These are phyloP conservation scores for fruit fly (Drosophila melanogaster) DNA, from an alignment of 1,140 invertebrate species.

Conservation along the genomic window DNA sequence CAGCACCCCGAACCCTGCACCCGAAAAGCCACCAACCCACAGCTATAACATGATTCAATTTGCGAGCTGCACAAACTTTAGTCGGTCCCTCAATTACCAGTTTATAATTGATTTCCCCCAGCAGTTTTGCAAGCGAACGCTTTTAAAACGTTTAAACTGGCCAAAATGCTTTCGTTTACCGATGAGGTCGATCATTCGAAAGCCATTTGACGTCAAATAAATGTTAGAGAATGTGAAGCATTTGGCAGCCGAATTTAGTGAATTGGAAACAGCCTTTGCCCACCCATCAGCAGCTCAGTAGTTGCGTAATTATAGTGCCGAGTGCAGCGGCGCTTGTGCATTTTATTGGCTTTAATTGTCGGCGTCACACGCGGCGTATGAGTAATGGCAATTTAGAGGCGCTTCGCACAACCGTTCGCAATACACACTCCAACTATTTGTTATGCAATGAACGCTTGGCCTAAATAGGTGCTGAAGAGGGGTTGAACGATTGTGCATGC, in stretches of 20 bases:
- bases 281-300: not conserved
- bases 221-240: constrained; percentile 15
- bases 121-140: not conserved
- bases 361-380: constrained; percentile 55
- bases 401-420: constrained; percentile 17
- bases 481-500: not conserved
- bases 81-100: constrained; percentile 48
- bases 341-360: constrained; percentile 60
- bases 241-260: constrained; percentile 12
- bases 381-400: constrained; percentile 60
- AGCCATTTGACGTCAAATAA: constrained; percentile 16
- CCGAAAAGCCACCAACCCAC: not conserved
- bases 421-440: constrained; percentile 40
- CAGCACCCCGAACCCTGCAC: not conserved
- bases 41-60: constrained; percentile 65
- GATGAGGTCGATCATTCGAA: constrained; percentile 1
- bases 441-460: constrained; percentile 54
- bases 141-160: constrained; percentile 8
- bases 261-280: constrained; percentile 5
- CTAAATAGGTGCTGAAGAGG: constrained; percentile 31
- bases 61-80: constrained; percentile 31
- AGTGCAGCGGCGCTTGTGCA: constrained; percentile 65
- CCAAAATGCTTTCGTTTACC: constrained; percentile 8
- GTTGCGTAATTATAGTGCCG: constrained; percentile 52
- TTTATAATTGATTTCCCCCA: constrained; percentile 63